Evolutionary conservation across 2,888 invertebrate species (phyloP).

Genomic region (Agrochola circellaris): DNA sequence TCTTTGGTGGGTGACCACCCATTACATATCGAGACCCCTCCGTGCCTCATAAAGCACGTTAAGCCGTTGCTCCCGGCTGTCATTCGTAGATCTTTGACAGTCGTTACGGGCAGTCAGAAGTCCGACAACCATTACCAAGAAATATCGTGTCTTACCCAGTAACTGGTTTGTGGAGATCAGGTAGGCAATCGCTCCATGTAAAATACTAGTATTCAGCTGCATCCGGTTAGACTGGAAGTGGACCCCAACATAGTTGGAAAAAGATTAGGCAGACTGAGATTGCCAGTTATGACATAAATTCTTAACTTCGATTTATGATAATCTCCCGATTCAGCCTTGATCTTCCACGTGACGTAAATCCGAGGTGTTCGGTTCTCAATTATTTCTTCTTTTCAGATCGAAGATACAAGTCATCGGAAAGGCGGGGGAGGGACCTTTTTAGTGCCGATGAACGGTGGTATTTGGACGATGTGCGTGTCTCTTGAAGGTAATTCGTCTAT

Average conservation of each 20-base stretch:
- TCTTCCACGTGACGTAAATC: conserved; percentile 12
- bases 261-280: not conserved
- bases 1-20: not conserved
- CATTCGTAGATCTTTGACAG: not conserved
- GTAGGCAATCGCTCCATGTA: not conserved
- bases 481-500: conserved; percentile 91
- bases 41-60: not conserved
- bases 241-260: not conserved
- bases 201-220: not conserved
- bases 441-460: conserved; percentile 97
- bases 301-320: not conserved
- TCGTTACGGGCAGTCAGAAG: not conserved
- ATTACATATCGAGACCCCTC: not conserved
- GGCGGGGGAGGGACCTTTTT: conserved; percentile 92
- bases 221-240: not conserved
- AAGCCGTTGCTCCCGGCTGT: not conserved
- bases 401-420: conserved; percentile 83
- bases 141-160: not conserved
- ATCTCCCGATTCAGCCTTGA: not conserved
- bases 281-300: not conserved
- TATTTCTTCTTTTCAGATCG: conserved; percentile 80
- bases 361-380: not conserved
- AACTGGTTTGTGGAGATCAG: not conserved
- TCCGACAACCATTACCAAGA: not conserved
- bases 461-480: conserved; percentile 96